Conservation (phyloP, 2,888 invertebrate genomes). For the Lymantria dispar region DNA sequence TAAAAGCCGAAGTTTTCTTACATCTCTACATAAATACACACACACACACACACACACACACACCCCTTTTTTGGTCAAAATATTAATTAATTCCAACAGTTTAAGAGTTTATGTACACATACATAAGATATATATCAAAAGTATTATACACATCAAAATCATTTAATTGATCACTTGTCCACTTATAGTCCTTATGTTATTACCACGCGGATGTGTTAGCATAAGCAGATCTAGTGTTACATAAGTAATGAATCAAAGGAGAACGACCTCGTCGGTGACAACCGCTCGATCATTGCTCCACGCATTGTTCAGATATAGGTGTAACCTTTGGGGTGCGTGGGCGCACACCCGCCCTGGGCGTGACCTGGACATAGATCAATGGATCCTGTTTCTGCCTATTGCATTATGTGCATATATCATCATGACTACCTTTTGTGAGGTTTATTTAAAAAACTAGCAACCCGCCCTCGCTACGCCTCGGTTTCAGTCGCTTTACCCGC, state of each 20-base stretch:
- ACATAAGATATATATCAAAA: no score
- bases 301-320: slow-evolving; percentile 42
- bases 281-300: slow-evolving; percentile 44
- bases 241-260: slow-evolving; percentile 45
- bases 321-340: slow-evolving; percentile 57
- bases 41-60: no score
- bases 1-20: no score
- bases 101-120: no score
- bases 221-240: slow-evolving; percentile 13
- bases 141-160: neutral
- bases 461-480: no score
- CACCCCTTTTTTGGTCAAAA: no score
- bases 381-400: slow-evolving; percentile 24
- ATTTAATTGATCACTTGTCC: neutral
- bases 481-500: no score
- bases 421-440: neutral
- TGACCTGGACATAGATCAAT: slow-evolving; percentile 48
- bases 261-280: slow-evolving; percentile 48
- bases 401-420: slow-evolving; percentile 20
- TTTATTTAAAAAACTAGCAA: neutral
- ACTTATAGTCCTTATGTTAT: neutral
- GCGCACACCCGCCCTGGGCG: slow-evolving; percentile 51
- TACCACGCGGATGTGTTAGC: slow-evolving; percentile 2
- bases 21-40: no score
- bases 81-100: no score